Conservation (phyloP, 2,888 invertebrate species). For the Caradrina clavipalpis region DNA sequence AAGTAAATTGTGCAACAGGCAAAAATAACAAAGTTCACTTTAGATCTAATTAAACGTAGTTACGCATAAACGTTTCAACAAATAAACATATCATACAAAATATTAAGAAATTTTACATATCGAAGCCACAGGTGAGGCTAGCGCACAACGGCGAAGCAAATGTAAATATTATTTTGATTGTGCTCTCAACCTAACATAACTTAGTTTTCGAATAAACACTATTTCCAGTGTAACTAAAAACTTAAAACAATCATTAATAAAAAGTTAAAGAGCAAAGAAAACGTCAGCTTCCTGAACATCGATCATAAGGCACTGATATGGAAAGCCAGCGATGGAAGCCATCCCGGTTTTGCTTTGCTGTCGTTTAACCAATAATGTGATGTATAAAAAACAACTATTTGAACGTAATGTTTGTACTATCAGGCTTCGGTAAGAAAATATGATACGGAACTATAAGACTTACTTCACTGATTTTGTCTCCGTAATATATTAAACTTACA, state of each 20-base stretch:
- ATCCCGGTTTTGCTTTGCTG: conserved; percentile 38
- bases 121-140: conserved; percentile 49
- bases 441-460: conserved; percentile 36
- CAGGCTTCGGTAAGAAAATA: conserved; percentile 57
- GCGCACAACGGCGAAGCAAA: conserved; percentile 56
- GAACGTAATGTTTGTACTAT: conserved; percentile 69
- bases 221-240: conserved; percentile 54
- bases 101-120: conserved; percentile 61
- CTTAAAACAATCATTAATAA: conserved; percentile 52
- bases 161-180: conserved; percentile 49
- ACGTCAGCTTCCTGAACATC: conserved; percentile 61
- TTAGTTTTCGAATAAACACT: conserved; percentile 53
- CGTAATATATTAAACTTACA: conserved; percentile 65
- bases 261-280: conserved; percentile 44
- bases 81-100: conserved; percentile 63
- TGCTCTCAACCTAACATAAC: conserved; percentile 63
- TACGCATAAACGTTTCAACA: conserved; percentile 75
- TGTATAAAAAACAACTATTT: conserved; percentile 34
- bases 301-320: conserved; percentile 79
- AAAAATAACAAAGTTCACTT: conserved; percentile 73
- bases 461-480: conserved; percentile 60
- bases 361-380: conserved; percentile 32
- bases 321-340: conserved; percentile 60
- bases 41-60: conserved; percentile 65
- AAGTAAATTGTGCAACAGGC: conserved; percentile 84